Base-by-base conservation (phyloP, 2,113 vertebrate species). In the Canis aureus region DNA sequence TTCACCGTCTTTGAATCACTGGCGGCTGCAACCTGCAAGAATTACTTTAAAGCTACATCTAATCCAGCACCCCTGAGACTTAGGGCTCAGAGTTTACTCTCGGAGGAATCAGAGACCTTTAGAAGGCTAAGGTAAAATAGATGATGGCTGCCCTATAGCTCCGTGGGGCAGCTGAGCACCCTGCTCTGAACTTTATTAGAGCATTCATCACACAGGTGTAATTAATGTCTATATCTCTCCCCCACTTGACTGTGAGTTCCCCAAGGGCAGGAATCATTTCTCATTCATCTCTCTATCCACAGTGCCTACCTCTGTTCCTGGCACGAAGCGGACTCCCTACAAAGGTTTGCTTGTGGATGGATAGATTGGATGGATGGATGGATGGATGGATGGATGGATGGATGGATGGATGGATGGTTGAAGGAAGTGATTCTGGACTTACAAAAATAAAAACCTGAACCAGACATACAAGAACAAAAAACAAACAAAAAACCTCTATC, bases 121-220 rank as follows among this genome's bases (percentile, higher is more conserved):
- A 92, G 67, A 95, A 62, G 3, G 27, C 73, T 79, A 73, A 92
- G 32, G 89, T 64, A 89, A 95, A 95, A 95, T 53, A 83, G 92
- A 98, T 92, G 82, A 80, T 80, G 25, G 10, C 92, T 92, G 91
- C 74, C 55, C 62, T 67, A 51, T 15, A 82, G 74, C 97, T 92
- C 95, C 43, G 83, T 66, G 57, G 80, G 89, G 49, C 32, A 95
- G 79, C 94, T 64, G 49, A 95, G 67, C 43, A 97, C 74, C 82
- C 82, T 91, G 86, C 82, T 94, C 94, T 93, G 95, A 96, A 79
- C 82, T 96, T 95, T 95, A 97, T 96, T 95, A 97, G 11, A 81
- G 82, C 25, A 95, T 96, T 84, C 67, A 60, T 97, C 97, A 97
- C 69, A 59, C 25, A 0, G 0, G 78, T 83, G 38, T 97, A 95